These are phyloP conservation scores for Lateolabrax maculatus DNA, from an alignment of 2,797 vertebrate species.

Conservation along the genomic window DNA sequence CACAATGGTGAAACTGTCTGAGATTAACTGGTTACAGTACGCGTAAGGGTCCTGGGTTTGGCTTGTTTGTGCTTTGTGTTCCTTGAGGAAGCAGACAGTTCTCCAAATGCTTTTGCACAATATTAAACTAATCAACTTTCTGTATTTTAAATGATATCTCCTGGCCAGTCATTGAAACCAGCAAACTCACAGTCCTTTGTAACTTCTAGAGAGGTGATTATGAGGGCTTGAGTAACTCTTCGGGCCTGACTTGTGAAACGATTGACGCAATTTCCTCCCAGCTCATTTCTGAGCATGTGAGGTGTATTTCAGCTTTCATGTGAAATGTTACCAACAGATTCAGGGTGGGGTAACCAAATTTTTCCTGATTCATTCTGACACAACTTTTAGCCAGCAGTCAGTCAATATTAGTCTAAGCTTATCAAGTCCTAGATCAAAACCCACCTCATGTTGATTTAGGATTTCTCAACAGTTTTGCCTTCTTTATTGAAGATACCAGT, in stretches of 20 bases:
- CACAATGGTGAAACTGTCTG: not conserved
- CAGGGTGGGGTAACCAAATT: not conserved
- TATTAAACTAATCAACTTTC: not conserved
- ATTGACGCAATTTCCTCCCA: not conserved
- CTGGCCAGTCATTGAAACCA: not conserved
- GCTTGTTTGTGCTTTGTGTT: not conserved
- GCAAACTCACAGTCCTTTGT: not conserved
- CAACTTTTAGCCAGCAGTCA: not conserved
- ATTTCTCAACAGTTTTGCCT: not conserved
- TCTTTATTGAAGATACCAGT: not conserved
- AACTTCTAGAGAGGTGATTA: not conserved
- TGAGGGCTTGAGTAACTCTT: not conserved
- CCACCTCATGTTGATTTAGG: not conserved
- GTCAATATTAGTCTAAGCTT: not conserved
- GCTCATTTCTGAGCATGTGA: constrained; percentile 16
- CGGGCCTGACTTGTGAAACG: not conserved
- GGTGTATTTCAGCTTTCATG: not conserved
- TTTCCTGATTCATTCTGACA: constrained; percentile 38
- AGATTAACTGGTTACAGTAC: not conserved
- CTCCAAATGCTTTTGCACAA: not conserved
- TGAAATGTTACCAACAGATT: not conserved
- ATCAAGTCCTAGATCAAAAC: not conserved
- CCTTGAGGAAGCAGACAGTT: not conserved
- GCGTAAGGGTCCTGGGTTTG: not conserved
- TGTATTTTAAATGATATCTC: not conserved